phyloP scores from a whole-genome alignment of 1,140 invertebrate genomes.

The Dendroctonus valens region DNA sequence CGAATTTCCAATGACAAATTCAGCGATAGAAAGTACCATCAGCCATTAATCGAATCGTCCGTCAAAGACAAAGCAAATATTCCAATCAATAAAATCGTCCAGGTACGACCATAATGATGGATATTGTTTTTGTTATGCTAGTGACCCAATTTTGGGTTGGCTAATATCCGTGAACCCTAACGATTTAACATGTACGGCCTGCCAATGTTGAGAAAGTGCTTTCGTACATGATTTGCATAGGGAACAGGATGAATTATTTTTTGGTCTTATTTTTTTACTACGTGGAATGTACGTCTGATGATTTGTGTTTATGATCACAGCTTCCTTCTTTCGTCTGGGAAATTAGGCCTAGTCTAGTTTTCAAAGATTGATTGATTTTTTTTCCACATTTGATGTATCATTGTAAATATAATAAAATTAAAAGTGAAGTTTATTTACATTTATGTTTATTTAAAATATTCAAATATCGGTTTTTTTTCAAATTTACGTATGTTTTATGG shows the following conservation, averaged over 20 bases:
- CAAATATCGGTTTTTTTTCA: too few species aligned
- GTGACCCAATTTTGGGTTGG: background rate
- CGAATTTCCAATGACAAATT: conserved; percentile 2
- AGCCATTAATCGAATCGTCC: background rate
- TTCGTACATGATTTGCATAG: conserved; percentile 1
- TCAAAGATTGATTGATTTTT: too few species aligned
- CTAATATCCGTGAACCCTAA: background rate
- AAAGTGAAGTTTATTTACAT: too few species aligned
- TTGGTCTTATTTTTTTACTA: too few species aligned
- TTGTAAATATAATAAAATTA: too few species aligned
- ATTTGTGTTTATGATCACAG: too few species aligned
- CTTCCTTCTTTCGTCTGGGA: too few species aligned
- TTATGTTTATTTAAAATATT: too few species aligned
- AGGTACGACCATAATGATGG: background rate
- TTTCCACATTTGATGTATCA: too few species aligned
- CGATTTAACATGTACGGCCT: background rate
- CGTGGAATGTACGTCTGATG: too few species aligned
- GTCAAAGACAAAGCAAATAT: background rate
- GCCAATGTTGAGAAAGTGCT: conserved; percentile 8
- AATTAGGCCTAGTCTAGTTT: too few species aligned
- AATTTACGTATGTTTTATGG: too few species aligned
- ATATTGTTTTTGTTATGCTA: conserved; percentile 3
- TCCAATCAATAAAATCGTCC: background rate
- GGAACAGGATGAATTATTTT: background rate
- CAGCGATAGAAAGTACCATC: background rate